A percentile compares a stretch with the other conserved stretches of the same genome.
phyloP scores from a whole-genome alignment of 2,113 vertebrate species.

The Microtus oregoni region DNA sequence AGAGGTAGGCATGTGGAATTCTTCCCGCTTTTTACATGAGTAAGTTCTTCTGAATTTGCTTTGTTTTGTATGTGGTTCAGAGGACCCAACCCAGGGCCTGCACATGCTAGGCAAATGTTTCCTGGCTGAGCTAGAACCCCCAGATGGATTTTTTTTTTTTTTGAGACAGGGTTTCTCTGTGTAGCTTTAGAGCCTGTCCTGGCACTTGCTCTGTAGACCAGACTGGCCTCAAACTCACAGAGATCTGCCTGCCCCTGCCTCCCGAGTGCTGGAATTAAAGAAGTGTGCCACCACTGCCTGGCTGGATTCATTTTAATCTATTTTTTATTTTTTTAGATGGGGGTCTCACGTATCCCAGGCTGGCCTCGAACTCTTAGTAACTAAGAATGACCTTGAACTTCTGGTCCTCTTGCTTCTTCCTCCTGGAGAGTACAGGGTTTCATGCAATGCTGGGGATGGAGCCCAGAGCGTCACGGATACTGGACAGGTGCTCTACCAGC shows the following conservation, averaged over 20 bases:
- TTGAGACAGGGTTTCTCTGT: too few relatives aligned
- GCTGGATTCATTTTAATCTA: too few relatives aligned
- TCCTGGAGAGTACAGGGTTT: background rate
- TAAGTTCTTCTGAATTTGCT: background rate
- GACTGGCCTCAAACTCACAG: too few relatives aligned
- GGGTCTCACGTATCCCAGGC: background rate
- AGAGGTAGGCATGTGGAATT: background rate
- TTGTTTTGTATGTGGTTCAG: background rate
- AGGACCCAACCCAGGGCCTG: too few relatives aligned
- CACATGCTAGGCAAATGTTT: too few relatives aligned
- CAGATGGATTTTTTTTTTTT: background rate
- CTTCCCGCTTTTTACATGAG: background rate
- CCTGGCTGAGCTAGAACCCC: background rate
- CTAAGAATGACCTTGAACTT: background rate
- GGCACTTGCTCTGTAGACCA: too few relatives aligned
- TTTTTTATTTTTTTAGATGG: background rate
- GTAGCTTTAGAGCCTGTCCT: too few relatives aligned
- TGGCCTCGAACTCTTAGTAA: background rate
- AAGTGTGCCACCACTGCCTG: too few relatives aligned
- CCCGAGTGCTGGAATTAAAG: too few relatives aligned
- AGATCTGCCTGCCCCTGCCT: too few relatives aligned
- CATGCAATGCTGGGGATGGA: background rate
- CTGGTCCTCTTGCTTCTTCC: background rate
- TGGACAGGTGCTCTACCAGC: too few relatives aligned
- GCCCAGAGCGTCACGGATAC: background rate